Percentiles rank a stretch among this genome's conserved stretches.
Conservation (phyloP, 2,888 invertebrate species). For the Lasioglossum oenotherae region DNA sequence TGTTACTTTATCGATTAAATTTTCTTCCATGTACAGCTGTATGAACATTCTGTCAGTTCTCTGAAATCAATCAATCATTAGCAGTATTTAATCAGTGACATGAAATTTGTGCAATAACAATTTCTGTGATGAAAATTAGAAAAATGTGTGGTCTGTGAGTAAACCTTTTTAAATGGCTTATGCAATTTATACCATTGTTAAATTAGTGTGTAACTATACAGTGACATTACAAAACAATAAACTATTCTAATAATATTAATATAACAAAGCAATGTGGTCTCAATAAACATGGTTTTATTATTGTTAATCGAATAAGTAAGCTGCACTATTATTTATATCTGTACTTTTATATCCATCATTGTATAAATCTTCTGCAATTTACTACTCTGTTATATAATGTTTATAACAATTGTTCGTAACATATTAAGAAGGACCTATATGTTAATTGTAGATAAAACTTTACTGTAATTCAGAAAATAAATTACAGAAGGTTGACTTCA, state of each 20-base stretch:
- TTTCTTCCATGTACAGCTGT: slow-evolving; percentile 3
- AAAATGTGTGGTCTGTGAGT: slow-evolving; percentile 21
- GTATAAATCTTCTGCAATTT: slow-evolving; percentile 12
- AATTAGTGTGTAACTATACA: slow-evolving; percentile 14
- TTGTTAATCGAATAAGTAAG: slow-evolving; percentile 31
- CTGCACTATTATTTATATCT: slow-evolving; percentile 20
- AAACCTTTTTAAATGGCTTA: slow-evolving; percentile 10
- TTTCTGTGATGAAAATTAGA: not conserved
- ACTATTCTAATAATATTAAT: slow-evolving; percentile 13
- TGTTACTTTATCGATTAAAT: slow-evolving; percentile 52
- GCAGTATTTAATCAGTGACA: slow-evolving; percentile 14
- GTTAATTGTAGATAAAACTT: not conserved
- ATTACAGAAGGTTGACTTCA: slow-evolving; percentile 25
- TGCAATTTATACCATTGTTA: slow-evolving; percentile 15
- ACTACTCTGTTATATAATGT: not conserved
- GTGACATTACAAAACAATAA: slow-evolving; percentile 4
- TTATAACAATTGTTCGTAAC: not conserved
- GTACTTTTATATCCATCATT: slow-evolving; percentile 11
- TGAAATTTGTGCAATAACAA: slow-evolving; percentile 9
- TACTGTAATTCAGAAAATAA: not conserved
- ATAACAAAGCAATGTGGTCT: slow-evolving; percentile 37
- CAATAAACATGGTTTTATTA: slow-evolving; percentile 42
- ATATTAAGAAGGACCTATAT: not conserved
- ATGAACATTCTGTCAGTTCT: slow-evolving; percentile 8
- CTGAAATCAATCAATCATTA: not conserved